A percentile compares a stretch with the other conserved stretches of the same genome.
Evolutionary conservation across 2,797 vertebrate genomes (phyloP).

Genomic region (Menidia menidia): DNA sequence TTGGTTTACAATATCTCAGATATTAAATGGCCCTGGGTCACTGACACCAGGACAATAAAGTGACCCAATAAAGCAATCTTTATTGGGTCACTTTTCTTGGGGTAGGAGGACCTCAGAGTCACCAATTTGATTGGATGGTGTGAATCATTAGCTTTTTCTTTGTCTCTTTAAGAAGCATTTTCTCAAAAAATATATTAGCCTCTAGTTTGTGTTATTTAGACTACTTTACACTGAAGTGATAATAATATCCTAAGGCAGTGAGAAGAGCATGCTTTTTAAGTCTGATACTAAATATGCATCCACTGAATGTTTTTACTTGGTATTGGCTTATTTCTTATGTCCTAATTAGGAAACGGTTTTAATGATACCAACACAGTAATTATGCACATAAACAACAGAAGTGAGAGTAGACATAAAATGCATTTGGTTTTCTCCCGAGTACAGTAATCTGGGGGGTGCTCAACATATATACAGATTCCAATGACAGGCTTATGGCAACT

Average conservation of each 20-base stretch:
- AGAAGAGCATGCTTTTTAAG: background rate
- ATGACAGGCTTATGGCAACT: no score
- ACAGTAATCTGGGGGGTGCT: no score
- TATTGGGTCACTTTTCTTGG: constrained; percentile 39
- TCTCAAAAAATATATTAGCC: background rate
- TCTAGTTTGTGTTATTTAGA: background rate
- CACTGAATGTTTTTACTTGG: no score
- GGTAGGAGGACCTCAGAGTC: constrained; percentile 11
- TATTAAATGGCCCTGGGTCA: constrained; percentile 67
- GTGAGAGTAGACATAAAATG: no score
- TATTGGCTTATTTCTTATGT: no score
- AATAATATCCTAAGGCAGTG: background rate
- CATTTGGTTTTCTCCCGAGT: no score
- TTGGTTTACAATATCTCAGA: constrained; percentile 50
- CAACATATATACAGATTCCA: no score
- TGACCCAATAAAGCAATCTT: constrained; percentile 31
- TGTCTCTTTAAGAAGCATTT: background rate
- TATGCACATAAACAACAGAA: no score
- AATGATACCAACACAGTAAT: no score
- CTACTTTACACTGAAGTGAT: background rate
- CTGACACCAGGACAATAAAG: constrained; percentile 21
- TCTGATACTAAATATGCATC: no score
- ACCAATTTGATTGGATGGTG: constrained; percentile 3
- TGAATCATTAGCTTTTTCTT: constrained; percentile 10
- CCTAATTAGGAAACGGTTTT: no score